Base-by-base conservation (phyloP, 2,888 invertebrate species). In the Athrips mouffetella region DNA sequence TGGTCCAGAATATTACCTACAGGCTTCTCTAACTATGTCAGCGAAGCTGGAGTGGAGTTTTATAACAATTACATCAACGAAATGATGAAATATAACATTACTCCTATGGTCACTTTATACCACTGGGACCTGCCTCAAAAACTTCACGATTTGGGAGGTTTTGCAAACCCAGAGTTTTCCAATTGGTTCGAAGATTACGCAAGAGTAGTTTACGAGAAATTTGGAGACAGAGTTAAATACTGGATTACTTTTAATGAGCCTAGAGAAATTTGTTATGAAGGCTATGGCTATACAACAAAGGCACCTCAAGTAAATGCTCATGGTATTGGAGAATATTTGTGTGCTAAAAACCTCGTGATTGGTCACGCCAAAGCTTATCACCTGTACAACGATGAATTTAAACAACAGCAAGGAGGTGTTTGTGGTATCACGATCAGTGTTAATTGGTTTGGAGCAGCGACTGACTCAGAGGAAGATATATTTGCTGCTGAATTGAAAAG, bases 211-310 rank as follows among this genome's bases (percentile, higher is more conserved):
- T 90, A 72, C 54, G 59, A 72, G 29, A 62, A 65, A 18, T 89
- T 86, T 52, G 89, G 90, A 3, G 89, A 89, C 51, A 76, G 88
- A 50, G 89, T 87, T 0, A 88, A 90, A 57, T 61, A 73, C 8
- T 91, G 91, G 90, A 86, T 91, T 10, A 91, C 91, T 0, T 84
- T 91, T 49, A 91, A 92, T 57, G 91, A 91, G 56, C 91, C 91
- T 0, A 73, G 68, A 50, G 73, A 80, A 51, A 73, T 77, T 30
- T 86, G 82, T 45, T 65, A 60, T 1, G 60, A 68, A 13, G 89
- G 89, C 0, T 91, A 91, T 60, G 85, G 83, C 1, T 52, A 35
- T 3, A 64, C 47, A 0, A 56, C 59, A 1, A 60, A 59, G 47
- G 73, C 78, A 5, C 80, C 80, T 0, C 64, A 65, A 27, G 42